Conservation (phyloP, 2,888 invertebrate species). For the Trisateles emortualis region DNA sequence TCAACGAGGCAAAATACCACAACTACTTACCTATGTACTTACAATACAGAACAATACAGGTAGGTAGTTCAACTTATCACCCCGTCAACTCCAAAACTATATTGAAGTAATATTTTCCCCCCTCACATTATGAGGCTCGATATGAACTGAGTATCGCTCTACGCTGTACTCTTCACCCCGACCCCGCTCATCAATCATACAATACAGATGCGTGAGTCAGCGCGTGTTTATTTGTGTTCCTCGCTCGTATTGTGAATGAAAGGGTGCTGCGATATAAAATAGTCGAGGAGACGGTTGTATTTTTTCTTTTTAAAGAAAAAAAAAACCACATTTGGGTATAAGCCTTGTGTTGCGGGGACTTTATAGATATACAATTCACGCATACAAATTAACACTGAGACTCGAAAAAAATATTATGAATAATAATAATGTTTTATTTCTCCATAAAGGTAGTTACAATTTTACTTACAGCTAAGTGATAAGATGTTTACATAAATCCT, state of each 20-base stretch:
- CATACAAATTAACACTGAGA: too few relatives aligned
- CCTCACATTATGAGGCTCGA: not conserved
- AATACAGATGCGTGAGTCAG: slow-evolving; percentile 54
- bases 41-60: too few relatives aligned
- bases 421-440: too few relatives aligned
- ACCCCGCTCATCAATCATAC: slow-evolving; percentile 53
- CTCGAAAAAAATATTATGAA: too few relatives aligned
- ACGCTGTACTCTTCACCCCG: slow-evolving; percentile 13
- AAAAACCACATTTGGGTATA: not conserved
- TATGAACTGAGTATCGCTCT: not conserved
- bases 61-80: too few relatives aligned
- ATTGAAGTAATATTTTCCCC: not conserved
- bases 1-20: too few relatives aligned
- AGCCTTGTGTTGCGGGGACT: too few relatives aligned
- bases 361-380: too few relatives aligned
- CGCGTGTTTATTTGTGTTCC: slow-evolving; percentile 53
- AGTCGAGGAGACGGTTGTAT: slow-evolving; percentile 3
- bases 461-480: too few relatives aligned
- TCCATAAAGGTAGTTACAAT: too few relatives aligned
- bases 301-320: not conserved
- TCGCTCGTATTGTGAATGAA: slow-evolving; percentile 46
- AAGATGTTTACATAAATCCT: too few relatives aligned
- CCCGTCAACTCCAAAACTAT: not conserved
- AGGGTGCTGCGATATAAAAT: slow-evolving; percentile 24
- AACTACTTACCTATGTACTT: too few relatives aligned